These are phyloP conservation scores for Luperina nickerlii DNA, from an alignment of 2,888 invertebrate species.

Conservation along the genomic window DNA sequence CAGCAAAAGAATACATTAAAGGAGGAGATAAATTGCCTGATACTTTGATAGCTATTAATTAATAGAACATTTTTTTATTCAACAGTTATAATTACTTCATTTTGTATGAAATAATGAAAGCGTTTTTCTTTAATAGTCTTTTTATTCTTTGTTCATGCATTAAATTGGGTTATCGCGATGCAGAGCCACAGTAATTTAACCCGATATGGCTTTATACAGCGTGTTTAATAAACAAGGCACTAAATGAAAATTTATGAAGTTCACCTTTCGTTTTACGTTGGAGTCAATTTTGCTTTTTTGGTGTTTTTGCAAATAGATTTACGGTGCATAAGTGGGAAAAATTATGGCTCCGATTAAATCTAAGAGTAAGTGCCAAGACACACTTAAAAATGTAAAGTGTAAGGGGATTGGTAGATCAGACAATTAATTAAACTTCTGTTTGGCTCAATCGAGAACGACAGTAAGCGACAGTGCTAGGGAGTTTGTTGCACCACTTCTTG, in stretches of 20 bases:
- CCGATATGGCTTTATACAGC: conserved; percentile 12
- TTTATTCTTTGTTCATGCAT: conserved; percentile 27
- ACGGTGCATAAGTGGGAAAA: not conserved
- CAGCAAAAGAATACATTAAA: not conserved
- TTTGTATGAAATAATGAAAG: conserved; percentile 10
- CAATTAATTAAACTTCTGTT: not conserved
- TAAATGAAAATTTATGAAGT: conserved; percentile 1
- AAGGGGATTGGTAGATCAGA: not conserved
- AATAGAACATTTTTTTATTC: conserved; percentile 7
- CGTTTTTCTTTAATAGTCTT: conserved; percentile 11
- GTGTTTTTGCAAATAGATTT: conserved; percentile 1
- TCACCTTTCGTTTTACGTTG: conserved; percentile 19
- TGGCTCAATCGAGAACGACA: not conserved
- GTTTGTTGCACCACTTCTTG: too few relatives aligned
- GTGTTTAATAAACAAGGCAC: conserved; percentile 5
- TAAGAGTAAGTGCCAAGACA: not conserved
- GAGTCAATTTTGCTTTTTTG: not conserved
- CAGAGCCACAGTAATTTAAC: conserved; percentile 31
- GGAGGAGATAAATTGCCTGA: not conserved
- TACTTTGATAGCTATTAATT: conserved; percentile 8
- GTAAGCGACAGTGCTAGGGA: not conserved
- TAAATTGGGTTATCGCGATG: conserved; percentile 44
- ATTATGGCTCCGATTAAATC: not conserved
- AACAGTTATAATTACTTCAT: conserved; percentile 15
- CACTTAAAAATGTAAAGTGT: not conserved